Evolutionary conservation across 1,140 invertebrate genomes (phyloP), one percentile per base, ranked within the genome.

Genomic region (Melitaea cinxia): DNA sequence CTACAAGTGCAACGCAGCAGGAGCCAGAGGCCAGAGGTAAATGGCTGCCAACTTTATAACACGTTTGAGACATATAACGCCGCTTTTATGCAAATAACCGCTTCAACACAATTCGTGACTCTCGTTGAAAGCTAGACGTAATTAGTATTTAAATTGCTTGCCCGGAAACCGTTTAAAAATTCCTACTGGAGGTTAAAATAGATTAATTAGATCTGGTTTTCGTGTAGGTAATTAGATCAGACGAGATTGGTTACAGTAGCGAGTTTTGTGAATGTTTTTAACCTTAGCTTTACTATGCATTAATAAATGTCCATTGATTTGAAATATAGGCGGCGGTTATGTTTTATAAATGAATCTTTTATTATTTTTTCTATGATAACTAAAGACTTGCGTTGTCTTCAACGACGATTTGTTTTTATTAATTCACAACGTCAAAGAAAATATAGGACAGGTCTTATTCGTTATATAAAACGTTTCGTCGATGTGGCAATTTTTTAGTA

Each of bases 71-170:
- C 55, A 7, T 21, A 47, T 47, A 58, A 58, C n/a, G 42, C 37
- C 37, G 37, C 54, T 24, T 28, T 45, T 42, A 56, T 24, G 54
- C 30, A 28, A 39, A 56, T 56, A 56, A 23, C 53, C 3, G 30
- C 54, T 28, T 28, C 54, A 24, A 56, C 54, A 39, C 42, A 5
- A 23, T 47, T 47, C 56, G 56, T 59, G 56, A 59, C 56, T 59
- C 4, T 33, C 56, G 56, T 30, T 59, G 42, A 59, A 49, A 59
- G 56, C 42, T 35, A 33, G 35, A 57, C 28, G 26, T 59, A 59
- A 59, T 59, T 59, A 59, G 28, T 59, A 59, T 59, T 47, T 49
- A 59, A 59, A 59, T 59, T 49, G 42, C 56, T 30, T 59, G 26
- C 26, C 17, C 24, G 42, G 56, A 28, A 17, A 15, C 30, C 19